Base-by-base conservation (phyloP, 2,888 invertebrate species). In the Andrena haemorrhoa region DNA sequence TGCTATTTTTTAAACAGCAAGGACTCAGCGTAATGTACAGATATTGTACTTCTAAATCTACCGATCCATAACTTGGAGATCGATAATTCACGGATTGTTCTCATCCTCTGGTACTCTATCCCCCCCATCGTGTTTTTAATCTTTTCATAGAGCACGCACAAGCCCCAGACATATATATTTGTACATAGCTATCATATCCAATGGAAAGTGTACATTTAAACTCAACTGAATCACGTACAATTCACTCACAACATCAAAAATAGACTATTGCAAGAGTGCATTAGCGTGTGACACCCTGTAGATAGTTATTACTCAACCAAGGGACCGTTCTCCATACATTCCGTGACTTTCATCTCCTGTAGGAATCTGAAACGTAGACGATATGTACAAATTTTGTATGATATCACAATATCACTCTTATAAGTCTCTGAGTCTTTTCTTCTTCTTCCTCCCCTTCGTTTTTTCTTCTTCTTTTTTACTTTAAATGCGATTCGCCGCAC, bases 211-310 rank as follows among this genome's bases (percentile, higher is more conserved):
- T 89, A 86, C 87, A 86, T 89, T 70, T 90, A 88, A 91, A 92
- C 89, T 88, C 90, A 91, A 92, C 90, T 86, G 90, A 92, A 91
- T 91, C 90, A 89, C 87, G 86, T 86, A 88, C 85, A 92, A 91
- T 93, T 92, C 92, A 91, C 90, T 92, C 91, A 92, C 92, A 89
- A 93, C 92, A 93, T 93, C 92, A 93, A 93, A 93, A 93, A 93
- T 93, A 93, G 91, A 93, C 92, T 93, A 93, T 93, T 92, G 92
- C 91, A 91, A 91, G 89, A 91, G 92, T 92, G 92, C 91, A 89
- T 91, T 89, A 89, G 89, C 89, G 87, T 90, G 87, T 88, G 86
- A 89, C 87, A 91, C 90, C 89, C 90, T 90, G 90, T 89, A 88
- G 89, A 90, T 89, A 88, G 82, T 90, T 90, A 86, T 89, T 88